A percentile compares a stretch with the other conserved stretches of the same genome.
Evolutionary conservation across 2,113 vertebrate genomes (phyloP).

Genomic region (Mesocricetus auratus): DNA sequence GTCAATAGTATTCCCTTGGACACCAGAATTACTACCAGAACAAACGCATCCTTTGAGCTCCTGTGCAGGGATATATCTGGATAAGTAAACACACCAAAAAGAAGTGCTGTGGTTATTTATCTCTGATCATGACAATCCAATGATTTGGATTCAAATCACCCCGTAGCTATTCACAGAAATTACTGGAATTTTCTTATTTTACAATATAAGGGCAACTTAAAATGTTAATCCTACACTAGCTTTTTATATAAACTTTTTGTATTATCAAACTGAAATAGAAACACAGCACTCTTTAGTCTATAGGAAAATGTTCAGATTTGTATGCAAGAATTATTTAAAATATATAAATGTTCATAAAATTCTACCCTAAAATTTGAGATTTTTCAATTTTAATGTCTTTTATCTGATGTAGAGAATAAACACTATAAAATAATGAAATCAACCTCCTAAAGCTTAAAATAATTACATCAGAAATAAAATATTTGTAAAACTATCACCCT

Average conservation of each 20-base stretch:
- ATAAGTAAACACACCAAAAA: constrained; percentile 57
- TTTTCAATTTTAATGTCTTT: constrained; percentile 53
- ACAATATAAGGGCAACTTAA: constrained; percentile 21
- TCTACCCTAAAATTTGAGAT: constrained; percentile 39
- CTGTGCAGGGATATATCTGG: constrained; percentile 2
- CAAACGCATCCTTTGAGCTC: constrained; percentile 52
- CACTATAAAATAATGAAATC: neutral
- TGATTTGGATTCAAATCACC: constrained; percentile 38
- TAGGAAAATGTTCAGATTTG: constrained; percentile 11
- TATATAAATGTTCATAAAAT: neutral
- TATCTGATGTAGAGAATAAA: neutral
- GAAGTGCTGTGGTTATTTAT: constrained; percentile 25
- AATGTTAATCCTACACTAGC: neutral
- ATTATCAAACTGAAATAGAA: constrained; percentile 48
- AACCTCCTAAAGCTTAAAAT: neutral
- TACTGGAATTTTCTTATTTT: constrained; percentile 37
- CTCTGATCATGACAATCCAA: constrained; percentile 51
- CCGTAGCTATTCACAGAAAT: constrained; percentile 9
- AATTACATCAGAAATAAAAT: constrained; percentile 48
- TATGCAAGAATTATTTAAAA: neutral
- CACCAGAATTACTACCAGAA: constrained; percentile 12
- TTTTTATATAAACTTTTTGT: constrained; percentile 57
- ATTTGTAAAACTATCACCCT: constrained; percentile 26
- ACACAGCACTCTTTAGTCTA: constrained; percentile 21
- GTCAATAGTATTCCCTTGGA: constrained; percentile 33